A percentile compares a stretch with the other conserved stretches of the same genome.
These are phyloP conservation scores for Pseudolycoriella hygida DNA, from an alignment of 2,888 invertebrate genomes.

Conservation along the genomic window DNA sequence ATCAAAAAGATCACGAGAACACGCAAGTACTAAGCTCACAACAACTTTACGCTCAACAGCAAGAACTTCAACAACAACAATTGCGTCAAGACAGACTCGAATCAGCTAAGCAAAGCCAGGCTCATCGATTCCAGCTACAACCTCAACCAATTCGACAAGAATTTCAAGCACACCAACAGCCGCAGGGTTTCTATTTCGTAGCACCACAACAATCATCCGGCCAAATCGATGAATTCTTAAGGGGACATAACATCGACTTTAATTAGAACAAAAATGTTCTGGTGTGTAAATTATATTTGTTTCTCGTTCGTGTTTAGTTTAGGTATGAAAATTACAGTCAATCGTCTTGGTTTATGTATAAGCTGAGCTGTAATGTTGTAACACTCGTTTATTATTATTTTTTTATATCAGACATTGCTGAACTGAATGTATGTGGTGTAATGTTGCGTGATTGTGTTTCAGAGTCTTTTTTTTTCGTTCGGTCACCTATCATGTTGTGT, in stretches of 20 bases:
- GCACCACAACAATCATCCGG: slow-evolving; percentile 43
- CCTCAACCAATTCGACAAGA: slow-evolving; percentile 22
- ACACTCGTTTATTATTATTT: no score
- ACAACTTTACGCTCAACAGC: slow-evolving; percentile 45
- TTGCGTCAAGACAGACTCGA: slow-evolving; percentile 38
- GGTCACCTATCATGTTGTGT: no score
- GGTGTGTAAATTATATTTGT: no score
- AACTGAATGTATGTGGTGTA: no score
- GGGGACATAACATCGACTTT: slow-evolving; percentile 47
- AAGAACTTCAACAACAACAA: slow-evolving; percentile 49
- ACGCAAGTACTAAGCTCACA: slow-evolving; percentile 42
- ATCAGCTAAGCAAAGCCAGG: slow-evolving; percentile 21
- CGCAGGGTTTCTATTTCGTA: slow-evolving; percentile 37
- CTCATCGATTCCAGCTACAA: slow-evolving; percentile 12
- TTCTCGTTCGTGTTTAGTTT: no score
- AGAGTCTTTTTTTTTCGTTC: no score
- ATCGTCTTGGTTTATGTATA: no score
- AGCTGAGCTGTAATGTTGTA: no score
- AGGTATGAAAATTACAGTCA: no score
- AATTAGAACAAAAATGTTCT: background rate
- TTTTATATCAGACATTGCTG: no score
- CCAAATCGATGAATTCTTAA: slow-evolving; percentile 64
- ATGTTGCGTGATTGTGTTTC: no score
- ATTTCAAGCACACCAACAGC: slow-evolving; percentile 24
- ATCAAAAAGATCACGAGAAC: slow-evolving; percentile 43